A percentile compares a stretch with the other conserved stretches of the same genome.
Evolutionary conservation across 2,888 invertebrate genomes (phyloP).

Genomic region (Mesopsocus fuscifrons): DNA sequence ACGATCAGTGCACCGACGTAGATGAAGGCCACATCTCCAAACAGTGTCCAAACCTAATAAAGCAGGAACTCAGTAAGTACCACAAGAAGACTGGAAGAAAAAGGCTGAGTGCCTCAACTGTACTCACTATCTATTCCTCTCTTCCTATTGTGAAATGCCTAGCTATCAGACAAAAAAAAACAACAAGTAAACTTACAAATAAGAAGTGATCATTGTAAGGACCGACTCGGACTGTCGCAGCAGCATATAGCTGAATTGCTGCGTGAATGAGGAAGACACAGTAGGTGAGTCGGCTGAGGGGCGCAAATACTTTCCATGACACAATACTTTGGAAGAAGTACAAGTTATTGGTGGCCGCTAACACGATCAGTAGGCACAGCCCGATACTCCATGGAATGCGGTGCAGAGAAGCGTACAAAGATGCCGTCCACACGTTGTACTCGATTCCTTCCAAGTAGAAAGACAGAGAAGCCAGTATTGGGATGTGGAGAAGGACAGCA

Average conservation of each 20-base stretch:
- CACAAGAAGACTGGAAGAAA: too few species aligned
- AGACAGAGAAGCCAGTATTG: constrained; percentile 29
- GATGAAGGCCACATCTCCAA: not conserved
- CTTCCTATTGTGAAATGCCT: not conserved
- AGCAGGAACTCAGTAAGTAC: too few species aligned
- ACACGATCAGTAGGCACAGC: not conserved
- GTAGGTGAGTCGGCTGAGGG: constrained; percentile 32
- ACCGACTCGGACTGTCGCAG: constrained; percentile 20
- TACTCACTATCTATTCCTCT: not conserved
- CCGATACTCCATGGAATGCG: constrained; percentile 20
- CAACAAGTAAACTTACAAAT: constrained; percentile 19
- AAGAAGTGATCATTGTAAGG: constrained; percentile 21
- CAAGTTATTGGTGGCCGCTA: constrained; percentile 1
- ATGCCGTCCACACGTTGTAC: constrained; percentile 31
- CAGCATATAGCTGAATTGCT: constrained; percentile 22
- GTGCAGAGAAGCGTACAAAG: constrained; percentile 35
- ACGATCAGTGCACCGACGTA: not conserved
- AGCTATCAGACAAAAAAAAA: constrained; percentile 15
- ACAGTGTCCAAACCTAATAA: constrained; percentile 2
- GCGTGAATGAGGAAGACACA: constrained; percentile 34
- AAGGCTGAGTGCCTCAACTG: not conserved
- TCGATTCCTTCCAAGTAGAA: constrained; percentile 30
- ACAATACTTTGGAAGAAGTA: constrained; percentile 10
- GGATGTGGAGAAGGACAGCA: not conserved
- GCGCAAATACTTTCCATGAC: constrained; percentile 15